A percentile compares a stretch with the other conserved stretches of the same genome.
Conservation (phyloP, 2,113 vertebrate species). For the Willisornis vidua region DNA sequence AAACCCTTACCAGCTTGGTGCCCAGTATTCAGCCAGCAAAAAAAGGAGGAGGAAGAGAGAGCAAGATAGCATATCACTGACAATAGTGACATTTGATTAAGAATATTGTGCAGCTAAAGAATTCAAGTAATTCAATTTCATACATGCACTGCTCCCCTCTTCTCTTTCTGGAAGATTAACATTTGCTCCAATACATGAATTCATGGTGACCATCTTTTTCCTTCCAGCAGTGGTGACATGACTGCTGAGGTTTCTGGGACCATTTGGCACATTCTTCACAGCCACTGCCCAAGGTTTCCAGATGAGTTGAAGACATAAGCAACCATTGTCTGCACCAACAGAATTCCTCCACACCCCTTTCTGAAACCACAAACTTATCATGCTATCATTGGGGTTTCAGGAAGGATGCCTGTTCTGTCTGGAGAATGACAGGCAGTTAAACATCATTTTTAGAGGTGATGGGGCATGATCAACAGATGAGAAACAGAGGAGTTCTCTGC, state of each 20-base stretch:
- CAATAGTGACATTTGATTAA: background rate
- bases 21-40: background rate
- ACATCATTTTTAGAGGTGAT: background rate
- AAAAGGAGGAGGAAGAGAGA: background rate
- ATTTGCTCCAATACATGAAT: background rate
- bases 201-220: background rate
- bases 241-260: background rate
- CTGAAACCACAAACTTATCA: constrained; percentile 29
- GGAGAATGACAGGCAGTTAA: background rate
- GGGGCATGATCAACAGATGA: background rate
- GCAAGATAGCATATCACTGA: background rate
- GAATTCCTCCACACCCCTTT: constrained; percentile 4
- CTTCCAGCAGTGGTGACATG: background rate
- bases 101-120: constrained; percentile 1
- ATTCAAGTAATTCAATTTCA: background rate
- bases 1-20: background rate
- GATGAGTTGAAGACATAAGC: background rate
- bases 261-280: background rate
- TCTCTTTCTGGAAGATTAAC: background rate
- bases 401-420: constrained; percentile 1
- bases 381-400: background rate
- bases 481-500: background rate
- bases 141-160: background rate
- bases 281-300: background rate
- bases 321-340: background rate